Evolutionary conservation across 2,888 invertebrate species (phyloP).

Genomic region (Eupithecia centaureata): DNA sequence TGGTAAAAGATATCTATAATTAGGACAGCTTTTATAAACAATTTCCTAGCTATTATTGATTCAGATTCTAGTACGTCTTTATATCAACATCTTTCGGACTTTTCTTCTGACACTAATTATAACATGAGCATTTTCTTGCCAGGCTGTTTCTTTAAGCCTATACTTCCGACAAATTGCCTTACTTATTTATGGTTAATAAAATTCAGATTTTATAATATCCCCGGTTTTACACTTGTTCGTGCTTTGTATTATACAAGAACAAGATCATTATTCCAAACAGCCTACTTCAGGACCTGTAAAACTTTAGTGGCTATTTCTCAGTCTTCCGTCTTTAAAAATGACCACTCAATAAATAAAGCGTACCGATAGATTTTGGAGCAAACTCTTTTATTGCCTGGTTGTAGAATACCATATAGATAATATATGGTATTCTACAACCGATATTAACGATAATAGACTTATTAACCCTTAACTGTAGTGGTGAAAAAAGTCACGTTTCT

Average conservation of each 20-base stretch:
- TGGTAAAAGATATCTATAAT: no score
- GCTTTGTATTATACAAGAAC: constrained; percentile 61
- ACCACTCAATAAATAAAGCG: constrained; percentile 1
- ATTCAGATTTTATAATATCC: constrained; percentile 69
- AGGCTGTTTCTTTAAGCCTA: constrained; percentile 11
- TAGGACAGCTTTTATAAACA: no score
- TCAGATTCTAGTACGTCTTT: no score
- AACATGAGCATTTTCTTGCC: background rate
- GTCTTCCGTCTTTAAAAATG: background rate
- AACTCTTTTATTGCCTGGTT: background rate
- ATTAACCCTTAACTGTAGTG: no score
- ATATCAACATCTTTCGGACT: background rate
- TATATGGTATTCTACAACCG: no score
- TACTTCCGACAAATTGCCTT: constrained; percentile 58
- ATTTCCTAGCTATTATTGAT: no score
- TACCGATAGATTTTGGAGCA: background rate
- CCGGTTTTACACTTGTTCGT: constrained; percentile 62
- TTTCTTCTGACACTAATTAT: background rate
- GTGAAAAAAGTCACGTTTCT: no score
- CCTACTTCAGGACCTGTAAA: constrained; percentile 48
- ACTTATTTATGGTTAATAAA: constrained; percentile 71
- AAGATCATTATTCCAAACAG: constrained; percentile 58
- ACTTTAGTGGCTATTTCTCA: constrained; percentile 44
- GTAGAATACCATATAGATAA: background rate
- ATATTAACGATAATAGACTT: background rate